Conservation (phyloP, 1,140 invertebrate species). For the Megalopta genalis region DNA sequence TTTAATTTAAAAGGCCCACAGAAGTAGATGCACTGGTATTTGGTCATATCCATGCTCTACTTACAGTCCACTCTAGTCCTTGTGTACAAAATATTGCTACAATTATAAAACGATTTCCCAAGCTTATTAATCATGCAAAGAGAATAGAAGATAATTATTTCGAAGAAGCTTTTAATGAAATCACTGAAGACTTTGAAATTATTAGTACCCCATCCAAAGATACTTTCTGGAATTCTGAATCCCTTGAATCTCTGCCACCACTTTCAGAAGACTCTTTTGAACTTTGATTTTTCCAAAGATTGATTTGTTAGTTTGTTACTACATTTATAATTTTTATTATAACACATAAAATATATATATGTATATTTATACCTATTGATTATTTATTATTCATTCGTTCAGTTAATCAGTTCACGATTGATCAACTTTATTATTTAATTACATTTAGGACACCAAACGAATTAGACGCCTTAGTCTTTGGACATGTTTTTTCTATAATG, state of each 20-base stretch:
- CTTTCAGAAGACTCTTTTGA: constrained; percentile 58
- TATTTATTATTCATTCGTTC: constrained; percentile 2
- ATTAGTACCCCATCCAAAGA: constrained; percentile 59
- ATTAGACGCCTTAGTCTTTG: constrained; percentile 97
- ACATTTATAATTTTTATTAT: constrained; percentile 11
- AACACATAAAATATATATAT: constrained; percentile 15
- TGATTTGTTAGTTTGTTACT: constrained; percentile 20
- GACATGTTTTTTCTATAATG: constrained; percentile 95
- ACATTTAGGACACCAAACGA: constrained; percentile 89
- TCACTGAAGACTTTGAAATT: constrained; percentile 63
- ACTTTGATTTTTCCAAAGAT: neutral
- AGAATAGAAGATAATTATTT: constrained; percentile 63
- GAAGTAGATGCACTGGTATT: constrained; percentile 88
- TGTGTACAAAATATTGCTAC: constrained; percentile 50
- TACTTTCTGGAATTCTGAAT: constrained; percentile 65
- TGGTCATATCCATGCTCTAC: constrained; percentile 85
- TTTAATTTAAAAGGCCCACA: constrained; percentile 79
- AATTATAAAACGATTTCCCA: constrained; percentile 68
- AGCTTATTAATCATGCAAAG: constrained; percentile 68
- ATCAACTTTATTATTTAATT: constrained; percentile 46
- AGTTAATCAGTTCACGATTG: constrained; percentile 11
- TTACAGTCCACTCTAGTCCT: constrained; percentile 75
- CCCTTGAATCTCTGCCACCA: constrained; percentile 58
- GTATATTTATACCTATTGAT: neutral
- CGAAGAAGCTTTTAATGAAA: constrained; percentile 24